A percentile compares a stretch with the other conserved stretches of the same genome.
phyloP scores from a whole-genome alignment of 2,888 invertebrate genomes.

The Lacanobia oleracea region DNA sequence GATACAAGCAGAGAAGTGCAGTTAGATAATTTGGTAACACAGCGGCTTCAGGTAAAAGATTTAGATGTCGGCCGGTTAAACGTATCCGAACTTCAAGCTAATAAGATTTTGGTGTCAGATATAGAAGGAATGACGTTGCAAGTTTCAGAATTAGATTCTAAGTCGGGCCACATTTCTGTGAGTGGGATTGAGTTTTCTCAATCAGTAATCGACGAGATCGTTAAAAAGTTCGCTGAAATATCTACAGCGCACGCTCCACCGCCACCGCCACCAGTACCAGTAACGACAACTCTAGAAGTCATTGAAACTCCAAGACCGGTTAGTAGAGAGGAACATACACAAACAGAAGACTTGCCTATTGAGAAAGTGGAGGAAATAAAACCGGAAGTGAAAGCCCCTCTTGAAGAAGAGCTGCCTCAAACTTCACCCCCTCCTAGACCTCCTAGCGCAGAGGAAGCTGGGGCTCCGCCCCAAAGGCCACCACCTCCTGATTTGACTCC shows the following conservation, averaged over 20 bases:
- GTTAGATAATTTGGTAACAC: constrained; percentile 89
- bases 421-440: constrained; percentile 68
- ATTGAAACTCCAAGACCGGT: constrained; percentile 72
- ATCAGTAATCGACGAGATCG: constrained; percentile 92
- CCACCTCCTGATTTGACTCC: constrained; percentile 88
- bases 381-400: constrained; percentile 54
- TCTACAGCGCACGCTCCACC: constrained; percentile 73
- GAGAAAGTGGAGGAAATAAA: constrained; percentile 61
- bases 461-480: constrained; percentile 83
- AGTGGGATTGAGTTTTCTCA: constrained; percentile 93
- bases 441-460: constrained; percentile 73
- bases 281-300: constrained; percentile 62
- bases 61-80: constrained; percentile 95
- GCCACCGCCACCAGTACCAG: constrained; percentile 50
- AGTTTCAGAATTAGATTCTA: constrained; percentile 93
- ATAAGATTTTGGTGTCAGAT: constrained; percentile 95
- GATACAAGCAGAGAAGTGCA: constrained; percentile 82
- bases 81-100: constrained; percentile 95
- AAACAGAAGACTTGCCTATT: constrained; percentile 76
- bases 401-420: constrained; percentile 57
- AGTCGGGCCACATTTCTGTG: constrained; percentile 92
- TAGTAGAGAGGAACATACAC: constrained; percentile 85
- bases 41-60: constrained; percentile 93
- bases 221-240: constrained; percentile 89
- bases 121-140: constrained; percentile 94